A percentile compares a stretch with the other conserved stretches of the same genome.
phyloP scores from a whole-genome alignment of 92 coral and sea anemone species.

The Chrysogorgia sp. region DNA sequence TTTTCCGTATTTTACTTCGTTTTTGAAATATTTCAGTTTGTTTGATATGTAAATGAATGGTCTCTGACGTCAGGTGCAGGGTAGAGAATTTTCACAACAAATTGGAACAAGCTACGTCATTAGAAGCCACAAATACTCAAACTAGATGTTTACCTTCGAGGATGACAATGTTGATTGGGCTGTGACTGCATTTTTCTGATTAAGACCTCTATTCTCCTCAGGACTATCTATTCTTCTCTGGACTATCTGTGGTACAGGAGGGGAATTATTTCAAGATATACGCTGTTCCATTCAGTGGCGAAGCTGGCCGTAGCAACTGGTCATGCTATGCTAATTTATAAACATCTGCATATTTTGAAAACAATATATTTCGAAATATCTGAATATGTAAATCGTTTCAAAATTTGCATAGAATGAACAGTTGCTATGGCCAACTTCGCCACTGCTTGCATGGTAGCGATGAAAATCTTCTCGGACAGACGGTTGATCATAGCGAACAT shows the following conservation, averaged over 20 bases:
- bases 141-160: slow-evolving; percentile 17
- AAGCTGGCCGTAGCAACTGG: background rate
- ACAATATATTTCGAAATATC: too few relatives aligned
- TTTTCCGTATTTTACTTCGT: too few relatives aligned
- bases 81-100: background rate
- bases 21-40: too few relatives aligned
- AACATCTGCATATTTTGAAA: too few relatives aligned
- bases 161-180: slow-evolving; percentile 5
- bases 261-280: background rate
- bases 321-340: too few relatives aligned
- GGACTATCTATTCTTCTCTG: background rate
- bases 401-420: too few relatives aligned
- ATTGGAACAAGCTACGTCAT: background rate
- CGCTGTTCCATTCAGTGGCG: background rate
- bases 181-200: background rate
- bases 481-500: too few relatives aligned
- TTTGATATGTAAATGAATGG: too few relatives aligned
- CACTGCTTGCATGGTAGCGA: background rate
- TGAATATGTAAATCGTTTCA: too few relatives aligned
- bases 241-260: slow-evolving; percentile 1
- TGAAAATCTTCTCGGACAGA: too few relatives aligned
- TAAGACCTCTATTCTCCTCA: background rate
- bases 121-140: background rate
- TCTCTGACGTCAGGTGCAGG: background rate
- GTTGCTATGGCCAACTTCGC: too few relatives aligned